Conservation (phyloP, 2,113 vertebrate species). For the Platichthys stellatus region DNA sequence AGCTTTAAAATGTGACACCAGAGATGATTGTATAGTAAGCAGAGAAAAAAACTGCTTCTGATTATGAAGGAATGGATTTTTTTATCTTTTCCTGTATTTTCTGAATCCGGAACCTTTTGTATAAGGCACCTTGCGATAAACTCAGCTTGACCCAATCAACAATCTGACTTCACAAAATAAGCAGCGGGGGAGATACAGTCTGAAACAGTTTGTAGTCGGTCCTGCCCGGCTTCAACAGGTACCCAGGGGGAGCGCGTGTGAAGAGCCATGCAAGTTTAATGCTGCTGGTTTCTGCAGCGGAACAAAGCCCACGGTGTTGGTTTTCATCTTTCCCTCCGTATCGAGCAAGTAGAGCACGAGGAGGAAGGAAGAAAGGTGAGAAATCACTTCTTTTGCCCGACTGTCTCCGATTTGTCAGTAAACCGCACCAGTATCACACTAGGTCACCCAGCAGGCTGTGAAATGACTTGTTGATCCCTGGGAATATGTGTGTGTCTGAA, state of each 20-base stretch:
- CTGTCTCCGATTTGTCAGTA: constrained; percentile 66
- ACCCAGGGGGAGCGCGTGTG: constrained; percentile 49
- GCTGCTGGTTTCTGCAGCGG: constrained; percentile 58
- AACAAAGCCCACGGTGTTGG: constrained; percentile 63
- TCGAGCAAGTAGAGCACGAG: constrained; percentile 54
- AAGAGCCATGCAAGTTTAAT: constrained; percentile 68
- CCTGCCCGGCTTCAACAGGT: constrained; percentile 52
- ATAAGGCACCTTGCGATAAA: constrained; percentile 11
- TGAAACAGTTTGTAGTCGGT: constrained; percentile 20
- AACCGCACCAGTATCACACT: constrained; percentile 42
- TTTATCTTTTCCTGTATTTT: neutral
- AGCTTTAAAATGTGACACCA: neutral
- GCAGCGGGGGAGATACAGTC: constrained; percentile 13
- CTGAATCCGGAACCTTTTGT: neutral
- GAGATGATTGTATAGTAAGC: neutral
- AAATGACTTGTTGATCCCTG: constrained; percentile 70
- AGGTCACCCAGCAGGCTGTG: constrained; percentile 65
- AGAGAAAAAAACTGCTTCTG: neutral
- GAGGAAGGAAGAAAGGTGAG: constrained; percentile 37
- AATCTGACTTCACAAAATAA: neutral
- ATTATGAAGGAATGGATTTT: neutral
- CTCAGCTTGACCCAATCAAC: constrained; percentile 17
- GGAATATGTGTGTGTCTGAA: constrained; percentile 5
- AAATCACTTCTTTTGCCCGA: constrained; percentile 44
- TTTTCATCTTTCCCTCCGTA: constrained; percentile 55